Base-by-base conservation (phyloP, 2,113 vertebrate genomes). In the Anarhynchus alexandrinus region DNA sequence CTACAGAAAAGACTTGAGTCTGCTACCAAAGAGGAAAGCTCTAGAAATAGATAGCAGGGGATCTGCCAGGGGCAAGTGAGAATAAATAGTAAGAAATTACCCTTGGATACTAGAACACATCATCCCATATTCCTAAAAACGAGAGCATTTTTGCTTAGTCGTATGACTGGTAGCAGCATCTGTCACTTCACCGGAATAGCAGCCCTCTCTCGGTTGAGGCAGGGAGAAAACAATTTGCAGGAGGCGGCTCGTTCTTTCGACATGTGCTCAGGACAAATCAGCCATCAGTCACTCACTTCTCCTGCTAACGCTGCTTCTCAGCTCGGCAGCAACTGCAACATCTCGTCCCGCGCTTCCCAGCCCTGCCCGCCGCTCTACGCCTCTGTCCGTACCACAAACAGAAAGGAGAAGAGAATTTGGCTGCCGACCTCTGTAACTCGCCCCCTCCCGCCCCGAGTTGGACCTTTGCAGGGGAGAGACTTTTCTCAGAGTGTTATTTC, bases 401-500 rank as follows among this genome's bases (percentile, higher is more conserved):
- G 47, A 17, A 94, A 96, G 43, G 10, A 78, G 32, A 58, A 90
- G 70, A 45, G 83, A 94, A 89, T 94, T 95, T 71, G 91, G 38
- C 85, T 96, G 84, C 85, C 20, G 86, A 88, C 3, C 40, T 27
- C 34, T 21, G n/a, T 32, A 84, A 82, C 71, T 6, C 2, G 9
- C 49, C 8, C 49, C 55, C 45, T 4, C 6, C 20, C 55, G 11
- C 45, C 27, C 25, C 71, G 61, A 54, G 57, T 0, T 22, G 59
- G 62, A 47, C 74, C 70, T 92, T 82, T 59, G 81, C 54, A 82
- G 52, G 20, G 65, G 34, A 95, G 74, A 86, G 71, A 26, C 81
- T 97, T 94, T 96, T 84, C 86, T 47, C 40, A n/a, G 84, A 65
- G 74, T 8, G 74, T 64, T 88, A 70, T 66, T 97, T 94, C 85